Evolutionary conservation across 2,888 invertebrate genomes (phyloP), one percentile per base, ranked within the genome.

Genomic region (Choreutis nemorana): DNA sequence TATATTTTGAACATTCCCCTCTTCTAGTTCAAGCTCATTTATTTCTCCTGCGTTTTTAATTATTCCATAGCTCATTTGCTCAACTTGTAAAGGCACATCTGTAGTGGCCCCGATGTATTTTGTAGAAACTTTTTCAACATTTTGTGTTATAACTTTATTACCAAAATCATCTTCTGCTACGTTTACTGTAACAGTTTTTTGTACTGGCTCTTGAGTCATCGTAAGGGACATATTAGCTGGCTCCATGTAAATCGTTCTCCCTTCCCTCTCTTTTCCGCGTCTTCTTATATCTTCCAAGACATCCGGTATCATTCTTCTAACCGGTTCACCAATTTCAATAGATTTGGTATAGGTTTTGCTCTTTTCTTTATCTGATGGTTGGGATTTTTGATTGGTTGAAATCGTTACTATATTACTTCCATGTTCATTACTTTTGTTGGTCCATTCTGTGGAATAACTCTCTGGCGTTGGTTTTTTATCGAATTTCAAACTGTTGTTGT

Each of bases 171-270:
- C 80, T 56, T 80, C 79, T 3, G 67, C 58, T 2, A 79, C 77
- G 37, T 78, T 80, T 1, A 80, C 79, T 11, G 77, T 77, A 2
- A 80, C 79, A 1, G 66, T 71, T 52, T 80, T 80, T 43, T 80
- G 78, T 31, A 68, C 55, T 5, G 79, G 80, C 31, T 78, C 77
- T 43, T 79, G 75, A 6, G 68, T 71, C 75, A 77, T 75, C 3
- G 72, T 75, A 16, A 77, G 42, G 6, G 71, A 71, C 36, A 72
- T 64, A 32, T 58, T 79, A 3, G 64, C 62, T 16, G 78, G 75
- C 50, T 78, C 75, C 75, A 77, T 73, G 28, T 75, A 78, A 10
- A 77, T 37, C 1, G 77, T 75, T 39, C 61, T 58, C 14, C 46
- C 62, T 39, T 73, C 73, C 36, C 50, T 63, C 35, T 68, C 66